phyloP scores from a whole-genome alignment of 1,140 invertebrate genomes.

The Papilio helenus region DNA sequence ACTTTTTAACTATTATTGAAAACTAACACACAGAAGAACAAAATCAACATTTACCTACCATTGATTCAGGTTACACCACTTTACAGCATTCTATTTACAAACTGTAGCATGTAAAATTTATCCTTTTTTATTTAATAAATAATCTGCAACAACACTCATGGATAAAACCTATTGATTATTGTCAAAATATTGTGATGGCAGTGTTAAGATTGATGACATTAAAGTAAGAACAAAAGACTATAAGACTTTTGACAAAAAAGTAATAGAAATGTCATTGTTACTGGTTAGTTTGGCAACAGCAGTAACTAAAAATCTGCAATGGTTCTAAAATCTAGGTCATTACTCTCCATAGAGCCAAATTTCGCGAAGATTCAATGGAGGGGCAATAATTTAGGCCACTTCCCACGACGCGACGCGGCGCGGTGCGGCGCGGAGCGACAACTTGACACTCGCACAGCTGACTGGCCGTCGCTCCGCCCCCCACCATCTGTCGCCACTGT shows the following conservation, averaged over 20 bases:
- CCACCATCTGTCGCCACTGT: slow-evolving; percentile 51
- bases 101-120: slow-evolving; percentile 24
- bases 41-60: neutral
- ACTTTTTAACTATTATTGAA: neutral
- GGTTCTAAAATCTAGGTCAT: slow-evolving; percentile 46
- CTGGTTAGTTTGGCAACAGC: slow-evolving; percentile 39
- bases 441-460: slow-evolving; percentile 80
- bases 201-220: slow-evolving; percentile 14
- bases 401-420: slow-evolving; percentile 68
- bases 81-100: slow-evolving; percentile 25
- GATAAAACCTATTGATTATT: slow-evolving; percentile 17
- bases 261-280: slow-evolving; percentile 24
- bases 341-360: slow-evolving; percentile 54
- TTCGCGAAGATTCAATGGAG: slow-evolving; percentile 62
- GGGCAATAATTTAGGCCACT: slow-evolving; percentile 75
- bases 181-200: slow-evolving; percentile 21
- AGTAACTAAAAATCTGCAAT: slow-evolving; percentile 41
- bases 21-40: neutral
- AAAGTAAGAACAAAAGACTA: slow-evolving; percentile 36
- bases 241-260: slow-evolving; percentile 35
- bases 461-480: slow-evolving; percentile 69
- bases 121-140: slow-evolving; percentile 16
- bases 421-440: slow-evolving; percentile 61
- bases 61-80: slow-evolving; percentile 11
- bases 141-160: slow-evolving; percentile 22